These are phyloP conservation scores for Onthophagus taurus DNA, from an alignment of 1,140 invertebrate species.

Conservation along the genomic window DNA sequence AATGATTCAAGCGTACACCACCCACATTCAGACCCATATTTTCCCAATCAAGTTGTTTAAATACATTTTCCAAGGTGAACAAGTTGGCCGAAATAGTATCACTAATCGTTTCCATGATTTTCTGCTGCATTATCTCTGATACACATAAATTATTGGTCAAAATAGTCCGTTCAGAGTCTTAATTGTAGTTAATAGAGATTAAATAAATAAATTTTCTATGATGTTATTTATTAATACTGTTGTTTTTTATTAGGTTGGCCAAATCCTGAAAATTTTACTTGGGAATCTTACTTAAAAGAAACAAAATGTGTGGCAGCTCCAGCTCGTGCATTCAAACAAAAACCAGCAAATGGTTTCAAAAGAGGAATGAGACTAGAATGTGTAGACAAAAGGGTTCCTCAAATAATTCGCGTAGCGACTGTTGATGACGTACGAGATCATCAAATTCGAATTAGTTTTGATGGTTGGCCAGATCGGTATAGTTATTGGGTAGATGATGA, in stretches of 20 bases:
- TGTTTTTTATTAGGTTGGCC: slow-evolving; percentile 62
- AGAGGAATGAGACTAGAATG: slow-evolving; percentile 83
- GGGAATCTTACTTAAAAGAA: slow-evolving; percentile 75
- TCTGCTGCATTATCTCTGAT: too few species aligned
- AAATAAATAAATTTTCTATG: slow-evolving; percentile 8
- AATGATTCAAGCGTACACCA: too few species aligned
- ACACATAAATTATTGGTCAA: too few species aligned
- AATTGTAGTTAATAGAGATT: neutral
- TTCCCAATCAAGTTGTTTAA: too few species aligned
- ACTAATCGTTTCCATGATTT: too few species aligned
- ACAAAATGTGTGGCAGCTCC: slow-evolving; percentile 69
- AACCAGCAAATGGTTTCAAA: slow-evolving; percentile 71
- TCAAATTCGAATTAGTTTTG: slow-evolving; percentile 77
- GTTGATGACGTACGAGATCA: slow-evolving; percentile 67
- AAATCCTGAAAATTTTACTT: slow-evolving; percentile 64
- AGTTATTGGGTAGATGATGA: slow-evolving; percentile 88
- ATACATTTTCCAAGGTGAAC: too few species aligned
- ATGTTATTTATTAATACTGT: too few species aligned
- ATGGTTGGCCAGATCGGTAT: slow-evolving; percentile 81
- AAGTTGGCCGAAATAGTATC: too few species aligned
- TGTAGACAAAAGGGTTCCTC: slow-evolving; percentile 76
- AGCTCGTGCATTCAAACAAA: slow-evolving; percentile 70
- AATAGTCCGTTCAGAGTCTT: neutral
- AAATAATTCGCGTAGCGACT: slow-evolving; percentile 77
- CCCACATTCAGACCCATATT: too few species aligned